These are phyloP conservation scores for Etheostoma perlongum DNA, from an alignment of 2,797 vertebrate genomes.

Conservation along the genomic window DNA sequence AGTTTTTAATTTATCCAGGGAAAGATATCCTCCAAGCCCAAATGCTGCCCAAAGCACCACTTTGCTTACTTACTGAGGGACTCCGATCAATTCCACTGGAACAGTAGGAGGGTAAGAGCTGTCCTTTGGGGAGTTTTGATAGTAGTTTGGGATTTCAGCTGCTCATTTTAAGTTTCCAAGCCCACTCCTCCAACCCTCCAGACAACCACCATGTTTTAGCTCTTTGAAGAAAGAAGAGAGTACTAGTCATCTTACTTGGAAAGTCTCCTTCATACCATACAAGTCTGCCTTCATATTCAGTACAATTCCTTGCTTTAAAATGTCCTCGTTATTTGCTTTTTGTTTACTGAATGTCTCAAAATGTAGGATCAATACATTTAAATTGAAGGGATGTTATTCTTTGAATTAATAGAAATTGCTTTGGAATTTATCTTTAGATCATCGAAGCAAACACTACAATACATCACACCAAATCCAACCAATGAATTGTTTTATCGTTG, in stretches of 20 bases:
- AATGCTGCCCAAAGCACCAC: constrained; percentile 37
- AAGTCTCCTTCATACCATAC: not conserved
- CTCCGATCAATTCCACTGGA: constrained; percentile 45
- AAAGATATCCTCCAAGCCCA: constrained; percentile 33
- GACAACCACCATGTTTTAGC: constrained; percentile 5
- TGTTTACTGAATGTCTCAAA: not conserved
- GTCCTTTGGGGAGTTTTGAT: constrained; percentile 25
- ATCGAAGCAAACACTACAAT: not conserved
- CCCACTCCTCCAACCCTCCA: not conserved
- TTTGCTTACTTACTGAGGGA: constrained; percentile 35
- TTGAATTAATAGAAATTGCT: not conserved
- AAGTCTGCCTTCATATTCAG: not conserved
- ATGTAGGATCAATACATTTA: not conserved
- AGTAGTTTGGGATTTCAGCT: constrained; percentile 32
- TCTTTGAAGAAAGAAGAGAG: constrained; percentile 21
- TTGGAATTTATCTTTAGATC: not conserved
- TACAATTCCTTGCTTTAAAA: not conserved
- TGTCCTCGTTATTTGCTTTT: not conserved
- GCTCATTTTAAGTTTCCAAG: constrained; percentile 29
- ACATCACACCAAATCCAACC: constrained; percentile 13
- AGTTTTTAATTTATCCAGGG: constrained; percentile 58
- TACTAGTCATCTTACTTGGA: constrained; percentile 5
- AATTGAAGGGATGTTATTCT: not conserved
- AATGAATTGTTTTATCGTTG: constrained; percentile 21
- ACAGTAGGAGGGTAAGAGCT: constrained; percentile 15